Base-by-base conservation (phyloP, 2,797 vertebrate species). In the Atherinosoma microstoma region DNA sequence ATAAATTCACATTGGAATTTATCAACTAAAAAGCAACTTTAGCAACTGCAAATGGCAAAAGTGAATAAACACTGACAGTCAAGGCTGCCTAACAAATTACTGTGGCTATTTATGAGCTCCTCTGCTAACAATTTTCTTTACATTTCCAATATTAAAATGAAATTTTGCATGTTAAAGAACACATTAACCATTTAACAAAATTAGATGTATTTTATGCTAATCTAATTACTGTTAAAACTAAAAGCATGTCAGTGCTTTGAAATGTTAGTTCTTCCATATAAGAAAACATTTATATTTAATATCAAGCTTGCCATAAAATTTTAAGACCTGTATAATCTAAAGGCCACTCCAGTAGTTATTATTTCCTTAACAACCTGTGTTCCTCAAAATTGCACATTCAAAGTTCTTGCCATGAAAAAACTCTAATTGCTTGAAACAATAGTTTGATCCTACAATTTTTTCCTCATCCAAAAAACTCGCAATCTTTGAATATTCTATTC, bases 1-100 rank as follows among this genome's bases (percentile, higher is more conserved):
- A 77, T 77, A 65, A 3, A 83, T 78, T 78, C 70, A 56, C 74
- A 84, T 80, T 36, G 58, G 57, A 84, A 49, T n/a, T 49, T 49
- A 49, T 20, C 45, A 49, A 49, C 20, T 49, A n/a, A 22, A n/a
- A 49, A 47, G 45, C 45, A 20, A 49, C 20, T 49, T 74, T 65
- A 71, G 76, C 57, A 58, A 47, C 67, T 58, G 27, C 56, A 83
- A 76, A 72, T 38, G 70, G 58, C 66, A 69, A 32, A 58, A 49
- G 36, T 62, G 4, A 66, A 1, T 45, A 30, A 64, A 64, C 60
- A 32, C 59, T 27, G 62, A 64, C 9, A 56, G 32, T 62, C 32
- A 70, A 75, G 27, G 22, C 47, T 60, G 30, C 35, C 62, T n/a
- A 58, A 70, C 54, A 58, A 82, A 56, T 76, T 73, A 78, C 56